phyloP scores from a whole-genome alignment of 2,888 invertebrate genomes.

The Chrysolina oricalcia region DNA sequence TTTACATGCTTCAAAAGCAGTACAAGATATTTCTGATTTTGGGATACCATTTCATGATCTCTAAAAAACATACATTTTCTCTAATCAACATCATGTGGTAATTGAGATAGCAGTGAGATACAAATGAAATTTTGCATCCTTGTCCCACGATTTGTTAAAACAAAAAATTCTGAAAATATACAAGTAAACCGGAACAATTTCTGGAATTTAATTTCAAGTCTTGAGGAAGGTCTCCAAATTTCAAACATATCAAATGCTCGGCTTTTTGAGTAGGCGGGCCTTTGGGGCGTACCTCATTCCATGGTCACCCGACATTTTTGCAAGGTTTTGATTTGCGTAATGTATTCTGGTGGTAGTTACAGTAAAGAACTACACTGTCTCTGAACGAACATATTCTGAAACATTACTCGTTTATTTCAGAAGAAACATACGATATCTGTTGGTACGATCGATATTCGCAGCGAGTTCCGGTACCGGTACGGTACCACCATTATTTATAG shows the following conservation, averaged over 20 bases:
- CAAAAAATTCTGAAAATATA: no score
- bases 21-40: no score
- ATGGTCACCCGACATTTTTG: neutral
- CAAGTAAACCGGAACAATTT: no score
- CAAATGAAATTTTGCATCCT: no score
- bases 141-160: no score
- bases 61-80: no score
- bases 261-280: neutral
- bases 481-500: constrained; percentile 2
- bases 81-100: no score
- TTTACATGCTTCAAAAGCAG: no score
- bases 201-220: no score
- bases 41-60: no score
- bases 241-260: neutral
- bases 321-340: constrained; percentile 9
- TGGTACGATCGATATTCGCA: constrained; percentile 13
- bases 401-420: neutral
- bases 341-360: neutral
- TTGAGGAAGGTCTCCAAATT: neutral
- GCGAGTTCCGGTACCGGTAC: constrained; percentile 20
- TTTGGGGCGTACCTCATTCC: neutral
- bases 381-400: neutral
- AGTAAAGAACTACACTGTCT: constrained; percentile 3
- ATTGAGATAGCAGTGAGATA: no score
- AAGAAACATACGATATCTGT: neutral